Base-by-base conservation (phyloP, 2,113 vertebrate genomes). In the Oryzias curvinotus region DNA sequence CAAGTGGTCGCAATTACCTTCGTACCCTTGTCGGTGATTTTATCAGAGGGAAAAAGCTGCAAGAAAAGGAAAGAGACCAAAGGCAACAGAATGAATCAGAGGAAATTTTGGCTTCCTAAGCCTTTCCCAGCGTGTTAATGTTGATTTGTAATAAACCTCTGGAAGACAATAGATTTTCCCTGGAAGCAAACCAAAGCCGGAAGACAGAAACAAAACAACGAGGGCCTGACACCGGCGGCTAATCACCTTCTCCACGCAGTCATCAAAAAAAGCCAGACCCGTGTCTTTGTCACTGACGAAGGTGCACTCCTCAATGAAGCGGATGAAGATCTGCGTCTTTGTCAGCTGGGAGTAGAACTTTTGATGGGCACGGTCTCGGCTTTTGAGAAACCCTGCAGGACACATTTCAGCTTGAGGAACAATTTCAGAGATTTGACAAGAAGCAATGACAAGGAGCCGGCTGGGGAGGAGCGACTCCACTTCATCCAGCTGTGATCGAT, bases 271-370 rank as follows among this genome's bases (percentile, higher is more conserved):
- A 48, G 96, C 97, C 82, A 99, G 87, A 66, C 97, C 93, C 0
- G 97, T 98, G 90, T 99, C 97, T 85, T 98, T 99, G 90, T 99
- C 97, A 42, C 96, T 99, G 89, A 98, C 97, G 68, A 99, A 99
- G 68, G 96, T 98, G 83, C 97, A 98, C 79, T 99, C 97, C 91
- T 98, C 97, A 58, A 99, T 95, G 77, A 99, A 99, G 77, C 97
- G 95, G 89, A 96, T 98, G 87, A 99, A 99, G 77, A 97, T 96
- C 88, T 99, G 97, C 0, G 97, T 99, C 92, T 94, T 97, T 56
- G 95, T 96, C 82, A 99, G 93, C 81, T 92, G 92, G 0, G 91
- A 92, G 85, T 98, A 99, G 89, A 99, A 99, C 87, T 99, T 98
- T 65, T 95, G 90, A 85, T 99, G 95, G 16, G 97, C 88, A 23